phyloP scores from a whole-genome alignment of 2,888 invertebrate species.

The Amiota communis region DNA sequence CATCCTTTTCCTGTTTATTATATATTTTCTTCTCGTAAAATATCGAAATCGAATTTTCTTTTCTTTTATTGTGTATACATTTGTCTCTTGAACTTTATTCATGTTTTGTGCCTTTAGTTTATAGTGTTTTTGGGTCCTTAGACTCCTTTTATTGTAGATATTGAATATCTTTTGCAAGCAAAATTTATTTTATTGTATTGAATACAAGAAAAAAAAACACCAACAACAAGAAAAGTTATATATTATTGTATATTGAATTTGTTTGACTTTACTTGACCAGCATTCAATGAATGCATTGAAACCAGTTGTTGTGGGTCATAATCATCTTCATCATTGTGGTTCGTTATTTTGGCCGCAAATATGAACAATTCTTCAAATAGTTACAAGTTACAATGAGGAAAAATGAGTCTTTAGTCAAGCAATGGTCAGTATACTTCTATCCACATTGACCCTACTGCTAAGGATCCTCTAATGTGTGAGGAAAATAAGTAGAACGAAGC shows the following conservation, averaged over 20 bases:
- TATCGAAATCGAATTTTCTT: constrained; percentile 60
- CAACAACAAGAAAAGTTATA: constrained; percentile 4
- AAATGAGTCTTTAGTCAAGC: no score
- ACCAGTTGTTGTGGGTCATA: not conserved
- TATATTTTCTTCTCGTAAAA: constrained; percentile 46
- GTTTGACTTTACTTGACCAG: not conserved
- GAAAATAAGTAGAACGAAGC: not conserved
- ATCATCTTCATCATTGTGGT: no score
- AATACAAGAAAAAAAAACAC: not conserved
- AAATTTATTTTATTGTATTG: constrained; percentile 21
- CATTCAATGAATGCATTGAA: constrained; percentile 8
- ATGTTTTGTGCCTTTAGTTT: not conserved
- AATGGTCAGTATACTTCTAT: no score
- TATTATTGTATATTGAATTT: constrained; percentile 12
- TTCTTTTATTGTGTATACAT: not conserved
- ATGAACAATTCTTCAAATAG: no score
- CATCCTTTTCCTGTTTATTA: constrained; percentile 41
- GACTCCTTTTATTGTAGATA: not conserved
- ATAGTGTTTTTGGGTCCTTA: not conserved
- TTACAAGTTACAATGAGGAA: no score
- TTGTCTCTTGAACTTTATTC: no score
- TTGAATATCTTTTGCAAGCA: constrained; percentile 3
- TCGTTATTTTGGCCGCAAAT: no score
- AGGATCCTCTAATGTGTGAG: not conserved
- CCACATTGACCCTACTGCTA: no score